phyloP scores from a whole-genome alignment of 2,113 vertebrate species.

The Puffinus mauretanicus region DNA sequence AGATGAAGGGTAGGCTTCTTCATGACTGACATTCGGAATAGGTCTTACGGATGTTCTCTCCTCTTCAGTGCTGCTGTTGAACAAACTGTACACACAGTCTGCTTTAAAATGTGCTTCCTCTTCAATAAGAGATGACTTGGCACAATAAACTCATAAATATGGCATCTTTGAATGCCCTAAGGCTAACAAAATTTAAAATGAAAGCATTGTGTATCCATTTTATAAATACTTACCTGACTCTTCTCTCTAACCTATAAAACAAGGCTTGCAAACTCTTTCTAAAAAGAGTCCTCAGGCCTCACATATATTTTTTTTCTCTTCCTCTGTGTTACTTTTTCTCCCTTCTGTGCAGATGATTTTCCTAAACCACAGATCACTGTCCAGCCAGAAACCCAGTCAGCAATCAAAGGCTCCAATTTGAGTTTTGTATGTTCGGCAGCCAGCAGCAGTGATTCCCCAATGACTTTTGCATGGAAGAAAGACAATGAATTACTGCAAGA shows the following conservation, averaged over 20 bases:
- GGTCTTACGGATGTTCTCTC: not conserved
- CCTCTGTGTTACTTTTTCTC: not conserved
- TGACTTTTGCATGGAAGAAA: slow-evolving; percentile 98
- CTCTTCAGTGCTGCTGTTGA: not conserved
- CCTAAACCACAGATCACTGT: slow-evolving; percentile 97
- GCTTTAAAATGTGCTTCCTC: not conserved
- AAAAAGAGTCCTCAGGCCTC: not conserved
- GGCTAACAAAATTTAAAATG: not conserved
- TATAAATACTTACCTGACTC: not conserved
- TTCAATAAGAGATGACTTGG: not conserved
- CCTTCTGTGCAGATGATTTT: slow-evolving; percentile 86
- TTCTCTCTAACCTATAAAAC: not conserved
- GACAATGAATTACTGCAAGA: slow-evolving; percentile 91
- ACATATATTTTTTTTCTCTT: not conserved
- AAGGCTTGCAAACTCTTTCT: not conserved
- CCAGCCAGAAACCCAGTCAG: slow-evolving; percentile 94
- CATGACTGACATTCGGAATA: not conserved
- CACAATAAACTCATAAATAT: not conserved
- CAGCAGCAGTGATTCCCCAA: slow-evolving; percentile 96
- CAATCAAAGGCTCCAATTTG: slow-evolving; percentile 90
- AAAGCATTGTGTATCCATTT: not conserved
- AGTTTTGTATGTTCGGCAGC: slow-evolving; percentile 93
- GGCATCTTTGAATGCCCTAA: not conserved
- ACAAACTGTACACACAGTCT: not conserved
- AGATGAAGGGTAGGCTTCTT: slow-evolving; percentile 15